Percentiles rank a stretch among this genome's conserved stretches.
These are phyloP conservation scores for Hippoglossus stenolepis DNA, from an alignment of 2,113 vertebrate species.

Conservation along the genomic window DNA sequence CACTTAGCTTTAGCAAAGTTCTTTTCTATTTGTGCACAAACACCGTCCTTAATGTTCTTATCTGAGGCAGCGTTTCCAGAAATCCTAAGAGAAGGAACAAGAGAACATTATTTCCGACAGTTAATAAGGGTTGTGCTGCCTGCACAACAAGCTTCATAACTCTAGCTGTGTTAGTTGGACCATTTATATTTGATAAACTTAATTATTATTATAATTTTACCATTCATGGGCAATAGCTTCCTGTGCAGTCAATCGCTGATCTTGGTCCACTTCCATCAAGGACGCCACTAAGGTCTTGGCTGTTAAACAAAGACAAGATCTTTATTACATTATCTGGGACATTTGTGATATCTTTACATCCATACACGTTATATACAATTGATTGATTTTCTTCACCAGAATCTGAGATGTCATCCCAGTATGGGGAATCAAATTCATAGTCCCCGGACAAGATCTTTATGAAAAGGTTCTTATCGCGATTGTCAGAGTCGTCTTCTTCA, in stretches of 20 bases:
- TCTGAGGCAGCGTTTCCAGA: slow-evolving; percentile 98
- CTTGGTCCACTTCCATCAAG: slow-evolving; percentile 97
- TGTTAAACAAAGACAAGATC: slow-evolving; percentile 65
- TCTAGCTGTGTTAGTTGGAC: neutral
- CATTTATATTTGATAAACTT: neutral
- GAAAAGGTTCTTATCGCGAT: slow-evolving; percentile 96
- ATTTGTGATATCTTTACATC: neutral
- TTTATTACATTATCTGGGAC: neutral
- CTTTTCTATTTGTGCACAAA: slow-evolving; percentile 98
- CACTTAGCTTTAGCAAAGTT: slow-evolving; percentile 98
- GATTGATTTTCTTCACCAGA: slow-evolving; percentile 83
- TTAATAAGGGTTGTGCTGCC: neutral
- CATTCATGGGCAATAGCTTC: slow-evolving; percentile 98
- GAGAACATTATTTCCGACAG: neutral
- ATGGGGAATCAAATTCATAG: slow-evolving; percentile 97
- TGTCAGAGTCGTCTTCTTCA: slow-evolving; percentile 95
- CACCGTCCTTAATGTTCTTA: slow-evolving; percentile 98
- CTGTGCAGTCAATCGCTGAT: slow-evolving; percentile 94
- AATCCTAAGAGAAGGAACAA: slow-evolving; percentile 85
- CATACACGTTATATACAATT: neutral
- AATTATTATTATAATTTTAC: slow-evolving; percentile 76
- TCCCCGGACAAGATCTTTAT: slow-evolving; percentile 96
- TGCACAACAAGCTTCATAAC: neutral
- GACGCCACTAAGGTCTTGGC: slow-evolving; percentile 94
- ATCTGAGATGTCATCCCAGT: slow-evolving; percentile 99